phyloP scores from a whole-genome alignment of 1,140 invertebrate genomes.

The honey bee (Apis mellifera) region Amel_HAv3.1 CM009931.2:23860001-23860500 shows the following conservation, averaged over 20 bases:
- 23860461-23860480: constrained; percentile 32
- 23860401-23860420: background rate
- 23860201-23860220: background rate
- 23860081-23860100: too few species aligned
- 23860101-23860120: too few species aligned
- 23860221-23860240: background rate
- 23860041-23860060: background rate
- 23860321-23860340: background rate
- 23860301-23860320: background rate
- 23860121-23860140: too few species aligned
- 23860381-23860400: background rate
- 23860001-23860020: background rate
- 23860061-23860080: too few species aligned
- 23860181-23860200: too few species aligned
- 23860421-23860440: background rate
- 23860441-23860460: constrained; percentile 15
- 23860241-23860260: background rate
- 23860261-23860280: background rate
- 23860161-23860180: too few species aligned
- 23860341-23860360: background rate
- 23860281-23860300: background rate
- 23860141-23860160: too few species aligned
- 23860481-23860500: background rate
- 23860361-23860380: background rate
- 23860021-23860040: background rate